Percentiles rank a stretch among this genome's conserved stretches.
Conservation (phyloP, 2,113 vertebrate genomes). For the Sebastes fasciatus region DNA sequence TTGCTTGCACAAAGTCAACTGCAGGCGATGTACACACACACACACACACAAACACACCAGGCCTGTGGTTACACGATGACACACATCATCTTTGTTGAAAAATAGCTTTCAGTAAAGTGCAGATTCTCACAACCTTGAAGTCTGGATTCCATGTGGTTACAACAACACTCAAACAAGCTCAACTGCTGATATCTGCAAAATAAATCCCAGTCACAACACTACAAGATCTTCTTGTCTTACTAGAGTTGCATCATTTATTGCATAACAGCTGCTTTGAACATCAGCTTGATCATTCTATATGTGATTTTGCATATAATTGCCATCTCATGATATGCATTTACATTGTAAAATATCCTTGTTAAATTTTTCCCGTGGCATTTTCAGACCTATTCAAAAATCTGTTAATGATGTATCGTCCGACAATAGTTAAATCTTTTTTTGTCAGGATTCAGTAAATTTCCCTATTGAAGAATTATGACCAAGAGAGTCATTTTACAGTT, state of each 20-base stretch:
- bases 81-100: slow-evolving; percentile 35
- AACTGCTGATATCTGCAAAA: background rate
- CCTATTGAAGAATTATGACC: no score
- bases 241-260: background rate
- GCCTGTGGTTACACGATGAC: slow-evolving; percentile 34
- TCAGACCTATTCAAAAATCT: background rate
- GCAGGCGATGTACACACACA: slow-evolving; percentile 36
- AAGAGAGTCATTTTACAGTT: background rate
- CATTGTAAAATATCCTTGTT: background rate
- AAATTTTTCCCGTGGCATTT: background rate
- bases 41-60: slow-evolving; percentile 2
- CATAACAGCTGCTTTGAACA: background rate
- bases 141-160: slow-evolving; percentile 8
- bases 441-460: background rate
- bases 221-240: background rate
- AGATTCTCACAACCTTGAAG: slow-evolving; percentile 12
- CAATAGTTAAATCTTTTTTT: background rate
- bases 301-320: background rate
- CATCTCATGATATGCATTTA: background rate
- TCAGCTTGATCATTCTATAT: background rate
- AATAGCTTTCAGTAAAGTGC: slow-evolving; percentile 21
- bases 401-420: background rate
- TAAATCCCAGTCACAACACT: background rate
- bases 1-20: slow-evolving; percentile 46
- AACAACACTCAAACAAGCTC: background rate